Evolutionary conservation across 2,113 vertebrate species (phyloP).

Genomic region (Candoia aspera): DNA sequence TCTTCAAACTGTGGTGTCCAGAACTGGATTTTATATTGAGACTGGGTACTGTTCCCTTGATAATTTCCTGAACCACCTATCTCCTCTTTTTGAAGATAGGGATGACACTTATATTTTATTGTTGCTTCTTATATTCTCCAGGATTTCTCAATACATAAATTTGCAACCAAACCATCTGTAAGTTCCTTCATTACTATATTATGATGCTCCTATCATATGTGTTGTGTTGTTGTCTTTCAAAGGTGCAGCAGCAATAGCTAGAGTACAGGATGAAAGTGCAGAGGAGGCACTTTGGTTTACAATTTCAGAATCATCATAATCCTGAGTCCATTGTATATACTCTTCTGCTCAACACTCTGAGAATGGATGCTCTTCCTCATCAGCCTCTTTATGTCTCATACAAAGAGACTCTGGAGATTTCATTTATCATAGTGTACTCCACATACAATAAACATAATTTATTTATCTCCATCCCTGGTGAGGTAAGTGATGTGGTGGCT

Average conservation of each 20-base stretch:
- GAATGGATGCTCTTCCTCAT: background rate
- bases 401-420: background rate
- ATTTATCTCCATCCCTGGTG: too few relatives aligned
- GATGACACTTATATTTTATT: background rate
- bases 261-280: background rate
- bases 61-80: background rate
- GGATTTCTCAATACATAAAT: background rate
- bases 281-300: background rate
- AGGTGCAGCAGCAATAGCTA: background rate
- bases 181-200: background rate
- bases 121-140: background rate
- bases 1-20: background rate
- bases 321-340: background rate
- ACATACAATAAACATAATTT: background rate
- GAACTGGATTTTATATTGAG: background rate
- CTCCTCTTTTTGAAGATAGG: background rate
- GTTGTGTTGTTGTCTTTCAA: background rate
- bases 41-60: background rate
- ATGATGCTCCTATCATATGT: background rate
- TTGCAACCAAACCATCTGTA: background rate
- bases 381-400: background rate
- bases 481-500: too few relatives aligned
- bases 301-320: background rate
- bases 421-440: background rate
- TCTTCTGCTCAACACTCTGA: background rate